Evolutionary conservation across 2,113 vertebrate species (phyloP), one percentile per base, ranked within the genome.

Genomic region (Lophotis ruficrista): DNA sequence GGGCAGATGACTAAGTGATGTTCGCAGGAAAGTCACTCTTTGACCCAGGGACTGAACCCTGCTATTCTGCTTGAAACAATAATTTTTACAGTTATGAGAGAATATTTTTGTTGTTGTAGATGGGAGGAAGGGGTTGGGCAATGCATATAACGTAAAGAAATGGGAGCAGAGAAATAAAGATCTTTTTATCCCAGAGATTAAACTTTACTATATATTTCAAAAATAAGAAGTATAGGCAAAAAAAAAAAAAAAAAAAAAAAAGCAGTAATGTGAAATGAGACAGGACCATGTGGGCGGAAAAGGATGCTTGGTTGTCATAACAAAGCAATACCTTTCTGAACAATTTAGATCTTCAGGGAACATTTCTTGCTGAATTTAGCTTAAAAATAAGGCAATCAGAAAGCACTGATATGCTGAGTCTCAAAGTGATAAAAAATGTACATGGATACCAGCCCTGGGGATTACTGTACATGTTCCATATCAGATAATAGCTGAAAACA

Each of bases 381-480:
- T 89, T 93, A 91, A 97, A 95, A 96, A 88, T 65, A 96, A 87
- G 75, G 94, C 61, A 94, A 64, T 28, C 70, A 80, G 83, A 94
- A 89, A 98, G 83, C 35, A 90, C 58, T 95, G 82, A 96, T 92
- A 71, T 51, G 27, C 60, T 90, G 51, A 72, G 41, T 43, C 86
- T 96, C 69, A n/a, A 64, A 64, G 41, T 75, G 87, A 93, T 86
- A 83, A 94, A 91, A 97, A 78, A 77, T 35, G 35, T 38, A 57
- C 72, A 70, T 9, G 48, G 43, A 61, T 86, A 38, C 37, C 94
- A 96, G 65, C 91, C 81, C 91, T 85, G 65, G 69, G 76, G 61
- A 96, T 68, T 89, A 45, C 41, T 56, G 48, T 72, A 54, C 54
- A 45, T 83, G 41, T 68, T 89, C 25, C 58, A 48, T 65, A 57